These are phyloP conservation scores for Micrasema longulum DNA, from an alignment of 1,140 invertebrate species.

Conservation along the genomic window DNA sequence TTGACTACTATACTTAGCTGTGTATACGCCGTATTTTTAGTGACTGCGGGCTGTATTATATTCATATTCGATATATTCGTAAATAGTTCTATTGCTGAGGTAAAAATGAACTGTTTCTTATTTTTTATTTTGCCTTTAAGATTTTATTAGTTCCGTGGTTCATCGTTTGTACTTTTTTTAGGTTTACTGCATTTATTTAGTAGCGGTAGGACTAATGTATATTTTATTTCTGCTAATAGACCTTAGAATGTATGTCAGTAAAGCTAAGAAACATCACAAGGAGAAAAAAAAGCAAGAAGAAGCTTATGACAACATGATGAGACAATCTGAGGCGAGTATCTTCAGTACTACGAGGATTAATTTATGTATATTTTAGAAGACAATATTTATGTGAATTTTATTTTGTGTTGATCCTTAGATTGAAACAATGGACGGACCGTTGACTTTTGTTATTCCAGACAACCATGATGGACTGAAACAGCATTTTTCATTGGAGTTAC, in stretches of 20 bases:
- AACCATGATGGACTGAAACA: background rate
- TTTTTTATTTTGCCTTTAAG: background rate
- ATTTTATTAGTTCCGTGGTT: background rate
- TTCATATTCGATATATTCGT: constrained; percentile 72
- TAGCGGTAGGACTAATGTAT: constrained; percentile 71
- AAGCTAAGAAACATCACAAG: constrained; percentile 66
- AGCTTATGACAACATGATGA: constrained; percentile 60
- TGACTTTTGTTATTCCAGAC: background rate
- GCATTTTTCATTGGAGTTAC: constrained; percentile 47
- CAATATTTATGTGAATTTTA: background rate
- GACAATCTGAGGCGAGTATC: constrained; percentile 60
- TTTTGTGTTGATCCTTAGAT: background rate
- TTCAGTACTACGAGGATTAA: background rate
- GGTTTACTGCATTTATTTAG: constrained; percentile 73
- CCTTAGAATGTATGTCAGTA: constrained; percentile 69
- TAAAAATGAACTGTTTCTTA: constrained; percentile 57
- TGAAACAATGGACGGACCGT: constrained; percentile 21
- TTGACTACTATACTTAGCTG: constrained; percentile 71
- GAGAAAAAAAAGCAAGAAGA: constrained; percentile 61
- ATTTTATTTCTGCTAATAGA: constrained; percentile 73
- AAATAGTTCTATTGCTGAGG: constrained; percentile 67
- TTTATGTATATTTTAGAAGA: background rate
- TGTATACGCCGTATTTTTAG: constrained; percentile 75
- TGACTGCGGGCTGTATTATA: constrained; percentile 74
- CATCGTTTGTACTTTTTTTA: constrained; percentile 57